Conservation (phyloP, 2,888 invertebrate genomes). For the Drosophila monieri region DNA sequence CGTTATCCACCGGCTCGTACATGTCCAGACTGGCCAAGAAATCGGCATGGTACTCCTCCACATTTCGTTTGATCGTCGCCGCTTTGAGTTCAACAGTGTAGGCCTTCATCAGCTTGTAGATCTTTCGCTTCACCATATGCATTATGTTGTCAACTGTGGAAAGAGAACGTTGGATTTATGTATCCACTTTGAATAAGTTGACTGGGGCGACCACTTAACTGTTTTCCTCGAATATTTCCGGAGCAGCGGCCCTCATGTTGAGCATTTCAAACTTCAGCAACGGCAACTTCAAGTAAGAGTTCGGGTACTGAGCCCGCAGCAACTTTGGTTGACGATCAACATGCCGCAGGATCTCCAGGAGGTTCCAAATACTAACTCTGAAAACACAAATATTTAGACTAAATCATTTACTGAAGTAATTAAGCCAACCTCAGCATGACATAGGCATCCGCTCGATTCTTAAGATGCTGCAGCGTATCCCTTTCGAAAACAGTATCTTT, state of each 20-base stretch:
- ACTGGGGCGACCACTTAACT: conserved; percentile 57
- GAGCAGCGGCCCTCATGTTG: conserved; percentile 76
- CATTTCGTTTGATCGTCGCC: conserved; percentile 45
- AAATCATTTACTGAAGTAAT: not conserved
- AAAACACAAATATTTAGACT: not conserved
- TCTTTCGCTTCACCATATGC: conserved; percentile 70
- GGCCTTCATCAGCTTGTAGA: conserved; percentile 69
- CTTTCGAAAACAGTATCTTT: conserved; percentile 57
- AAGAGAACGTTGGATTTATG: not conserved
- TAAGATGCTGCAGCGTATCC: conserved; percentile 59
- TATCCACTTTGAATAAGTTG: not conserved
- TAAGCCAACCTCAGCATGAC: conserved; percentile 74
- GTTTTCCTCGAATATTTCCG: conserved; percentile 78
- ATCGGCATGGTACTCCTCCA: conserved; percentile 72
- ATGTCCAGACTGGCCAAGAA: conserved; percentile 62
- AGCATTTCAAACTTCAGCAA: conserved; percentile 81
- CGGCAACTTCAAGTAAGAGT: conserved; percentile 79
- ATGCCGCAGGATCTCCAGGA: conserved; percentile 79
- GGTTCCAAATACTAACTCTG: conserved; percentile 78
- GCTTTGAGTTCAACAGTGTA: conserved; percentile 57
- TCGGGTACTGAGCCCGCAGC: conserved; percentile 75
- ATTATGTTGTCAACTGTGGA: conserved; percentile 72
- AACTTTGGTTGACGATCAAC: conserved; percentile 70
- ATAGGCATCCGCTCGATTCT: conserved; percentile 74
- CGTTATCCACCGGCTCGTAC: conserved; percentile 32